Evolutionary conservation across 2,888 invertebrate genomes (phyloP).

Genomic region (Trilocha varians): DNA sequence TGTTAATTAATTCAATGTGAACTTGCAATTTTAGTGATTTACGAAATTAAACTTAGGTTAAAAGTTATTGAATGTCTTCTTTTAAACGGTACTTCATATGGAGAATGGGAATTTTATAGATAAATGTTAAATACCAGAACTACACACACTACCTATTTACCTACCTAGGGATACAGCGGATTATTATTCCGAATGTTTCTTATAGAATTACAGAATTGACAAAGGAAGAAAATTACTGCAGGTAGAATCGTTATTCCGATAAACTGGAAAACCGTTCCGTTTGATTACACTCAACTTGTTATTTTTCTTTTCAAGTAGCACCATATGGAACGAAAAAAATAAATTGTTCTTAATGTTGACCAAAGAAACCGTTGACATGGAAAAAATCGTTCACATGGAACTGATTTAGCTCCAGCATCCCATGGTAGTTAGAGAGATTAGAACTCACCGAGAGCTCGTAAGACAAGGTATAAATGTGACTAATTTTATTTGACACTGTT

Average conservation of each 20-base stretch:
- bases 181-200: too few relatives aligned
- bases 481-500: too few relatives aligned
- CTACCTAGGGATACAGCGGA: too few relatives aligned
- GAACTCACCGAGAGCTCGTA: too few relatives aligned
- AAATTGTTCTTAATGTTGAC: conserved; percentile 38
- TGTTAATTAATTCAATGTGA: not conserved
- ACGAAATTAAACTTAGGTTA: too few relatives aligned
- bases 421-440: conserved; percentile 45
- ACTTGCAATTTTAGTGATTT: too few relatives aligned
- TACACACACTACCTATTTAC: too few relatives aligned
- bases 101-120: too few relatives aligned
- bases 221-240: conserved; percentile 8
- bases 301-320: conserved; percentile 18
- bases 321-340: conserved; percentile 28
- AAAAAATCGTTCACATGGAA: conserved; percentile 52
- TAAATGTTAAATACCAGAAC: too few relatives aligned
- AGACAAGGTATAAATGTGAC: too few relatives aligned
- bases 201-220: conserved; percentile 7
- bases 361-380: conserved; percentile 46
- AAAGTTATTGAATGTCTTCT: too few relatives aligned
- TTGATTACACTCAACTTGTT: conserved; percentile 9
- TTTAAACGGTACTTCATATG: too few relatives aligned
- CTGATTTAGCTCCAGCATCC: conserved; percentile 42
- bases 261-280: conserved; percentile 8
- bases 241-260: conserved; percentile 4